These are phyloP conservation scores for Calameuta filiformis DNA, from an alignment of 2,888 invertebrate genomes.

Conservation along the genomic window DNA sequence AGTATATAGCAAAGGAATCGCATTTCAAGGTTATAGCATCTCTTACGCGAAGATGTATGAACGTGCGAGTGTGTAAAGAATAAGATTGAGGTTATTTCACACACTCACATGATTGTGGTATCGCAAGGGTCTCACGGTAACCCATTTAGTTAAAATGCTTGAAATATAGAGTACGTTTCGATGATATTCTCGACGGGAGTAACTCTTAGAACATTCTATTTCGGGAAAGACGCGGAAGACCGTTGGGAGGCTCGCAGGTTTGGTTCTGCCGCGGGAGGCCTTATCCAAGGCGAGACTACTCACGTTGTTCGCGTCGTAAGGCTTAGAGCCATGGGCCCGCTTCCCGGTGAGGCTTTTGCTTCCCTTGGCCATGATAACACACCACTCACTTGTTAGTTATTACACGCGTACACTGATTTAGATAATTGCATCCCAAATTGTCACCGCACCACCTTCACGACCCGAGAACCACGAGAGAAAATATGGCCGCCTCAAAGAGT, in stretches of 20 bases:
- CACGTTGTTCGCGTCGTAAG: constrained; percentile 68
- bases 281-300: constrained; percentile 51
- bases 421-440: constrained; percentile 55
- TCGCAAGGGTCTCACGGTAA: constrained; percentile 13
- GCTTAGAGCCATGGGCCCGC: constrained; percentile 61
- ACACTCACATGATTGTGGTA: constrained; percentile 38
- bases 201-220: constrained; percentile 32
- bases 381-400: constrained; percentile 22
- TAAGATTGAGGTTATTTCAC: constrained; percentile 45
- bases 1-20: neutral
- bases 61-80: constrained; percentile 11
- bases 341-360: constrained; percentile 57
- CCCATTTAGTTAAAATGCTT: neutral
- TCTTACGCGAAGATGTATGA: neutral
- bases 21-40: constrained; percentile 23
- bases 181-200: neutral
- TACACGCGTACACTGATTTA: constrained; percentile 41
- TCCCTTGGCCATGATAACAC: constrained; percentile 60
- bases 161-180: neutral
- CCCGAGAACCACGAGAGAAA: constrained; percentile 56
- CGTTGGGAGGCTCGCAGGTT: constrained; percentile 21
- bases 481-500: constrained; percentile 57
- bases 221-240: constrained; percentile 34
- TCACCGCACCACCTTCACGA: constrained; percentile 53
- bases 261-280: constrained; percentile 20